Base-by-base conservation (phyloP, 2,113 vertebrate species). In the Sminthopsis crassicaudata region DNA sequence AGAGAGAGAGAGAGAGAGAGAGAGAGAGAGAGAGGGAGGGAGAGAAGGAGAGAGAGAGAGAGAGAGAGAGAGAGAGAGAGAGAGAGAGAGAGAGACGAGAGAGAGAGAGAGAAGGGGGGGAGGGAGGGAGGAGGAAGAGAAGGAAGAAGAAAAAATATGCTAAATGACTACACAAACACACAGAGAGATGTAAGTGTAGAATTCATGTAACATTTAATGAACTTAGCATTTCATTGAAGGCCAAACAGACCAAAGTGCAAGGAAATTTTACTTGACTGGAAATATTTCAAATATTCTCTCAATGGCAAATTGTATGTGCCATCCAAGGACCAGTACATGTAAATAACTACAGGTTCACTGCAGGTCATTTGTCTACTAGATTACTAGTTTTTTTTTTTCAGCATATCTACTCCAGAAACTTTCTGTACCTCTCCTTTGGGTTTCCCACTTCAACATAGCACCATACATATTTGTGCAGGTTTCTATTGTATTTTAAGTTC, bases 141-240 rank as follows among this genome's bases (percentile, higher is more conserved):
- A 48, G 48, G 48, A 48, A 48, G 48, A 6, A 48, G 8, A 48
- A 48, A 53, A 16, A 53, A 14, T 14, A 53, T 50, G 42, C 52
- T 57, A 54, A 91, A 94, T 94, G 22, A 53, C 52, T 53, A 95
- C 93, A 92, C 46, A 53, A 42, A 92, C 54, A 12, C 57, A 53
- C 42, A 48, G 5, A 91, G 16, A 53, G 30, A 53, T 53, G 12
- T 22, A 89, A 53, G 24, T 90, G 2, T 94, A 7, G 95, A 95
- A 94, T 54, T 96, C 92, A 53, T 67, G 89, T 97, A n/a, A 89
- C 51, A 94, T n/a, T n/a, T 93, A 92, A 89, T 48, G 46, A 89
- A 57, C 42, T 42, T 0, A 95, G 60, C 88, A 91, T 95, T 9
- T 67, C 89, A 89, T 27, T 48, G 89, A 96, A 92, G 52, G 52